Evolutionary conservation across 2,113 vertebrate genomes (phyloP).

Genomic region (Anser brachyrhynchus): DNA sequence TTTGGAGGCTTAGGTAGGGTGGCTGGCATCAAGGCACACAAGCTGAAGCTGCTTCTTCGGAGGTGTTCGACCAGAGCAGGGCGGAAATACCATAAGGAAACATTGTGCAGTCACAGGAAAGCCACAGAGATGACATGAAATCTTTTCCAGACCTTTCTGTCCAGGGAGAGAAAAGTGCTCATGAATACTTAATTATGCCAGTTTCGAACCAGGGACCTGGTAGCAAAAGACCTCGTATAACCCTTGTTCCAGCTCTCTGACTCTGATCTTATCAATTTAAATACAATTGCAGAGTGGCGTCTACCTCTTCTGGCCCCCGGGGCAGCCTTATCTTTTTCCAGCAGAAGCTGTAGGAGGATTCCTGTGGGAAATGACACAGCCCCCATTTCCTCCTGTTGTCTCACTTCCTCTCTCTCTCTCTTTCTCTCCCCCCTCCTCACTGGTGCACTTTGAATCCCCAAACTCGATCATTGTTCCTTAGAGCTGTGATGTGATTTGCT

Average conservation of each 20-base stretch:
- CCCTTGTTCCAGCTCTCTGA: constrained; percentile 7
- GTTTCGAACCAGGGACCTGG: background rate
- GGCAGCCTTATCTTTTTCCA: constrained; percentile 83
- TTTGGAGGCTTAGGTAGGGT: background rate
- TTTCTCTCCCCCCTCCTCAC: constrained; percentile 69
- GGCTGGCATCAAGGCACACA: background rate
- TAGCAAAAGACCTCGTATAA: constrained; percentile 39
- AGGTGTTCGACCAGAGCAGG: background rate
- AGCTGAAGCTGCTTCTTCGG: background rate
- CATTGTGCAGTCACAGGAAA: background rate
- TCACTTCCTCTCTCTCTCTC: constrained; percentile 80
- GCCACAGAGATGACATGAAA: background rate
- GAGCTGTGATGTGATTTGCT: constrained; percentile 42
- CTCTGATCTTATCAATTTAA: constrained; percentile 53
- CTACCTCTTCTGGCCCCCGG: constrained; percentile 63
- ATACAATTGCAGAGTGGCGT: constrained; percentile 51
- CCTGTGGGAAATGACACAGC: constrained; percentile 82
- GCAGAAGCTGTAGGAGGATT: constrained; percentile 79
- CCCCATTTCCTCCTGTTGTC: constrained; percentile 84
- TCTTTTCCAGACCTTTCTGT: background rate
- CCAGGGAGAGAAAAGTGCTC: background rate
- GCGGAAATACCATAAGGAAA: background rate
- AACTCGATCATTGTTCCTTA: constrained; percentile 80
- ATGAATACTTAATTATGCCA: background rate
- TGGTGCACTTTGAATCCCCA: constrained; percentile 62